Evolutionary conservation across 1,140 invertebrate genomes (phyloP), one percentile per base, ranked within the genome.

Genomic region (Zaprionus camerounensis): DNA sequence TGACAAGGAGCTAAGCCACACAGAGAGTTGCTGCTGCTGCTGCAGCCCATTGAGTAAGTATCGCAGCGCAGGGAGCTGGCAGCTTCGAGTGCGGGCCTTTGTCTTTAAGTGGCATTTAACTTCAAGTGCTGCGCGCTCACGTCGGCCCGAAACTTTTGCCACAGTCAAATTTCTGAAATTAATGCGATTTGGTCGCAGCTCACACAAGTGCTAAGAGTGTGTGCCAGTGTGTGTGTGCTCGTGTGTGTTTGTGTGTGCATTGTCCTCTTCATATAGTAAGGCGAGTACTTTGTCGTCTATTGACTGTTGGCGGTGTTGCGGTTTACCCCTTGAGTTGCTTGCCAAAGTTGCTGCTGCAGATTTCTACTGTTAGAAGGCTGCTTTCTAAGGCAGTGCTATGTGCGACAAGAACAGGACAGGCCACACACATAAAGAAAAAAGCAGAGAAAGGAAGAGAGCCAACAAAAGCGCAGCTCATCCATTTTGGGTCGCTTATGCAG

Each of bases 101-200:
- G 81, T 90, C 79, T 90, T 88, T 82, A 88, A 90, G 87, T 90
- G 85, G 78, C 79, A 61, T 80, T 88, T 88, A 90, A 77, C 78
- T 90, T 91, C 71, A 82, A 90, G 85, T 90, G 86, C 63, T 68
- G 44, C 51, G 67, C 31, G 66, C 71, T 61, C 66, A 78, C 56
- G 71, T 34, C 70, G 67, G 64, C 57, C 69, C 26, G 24, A 82
- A 91, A 90, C 76, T 91, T 88, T 90, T 81, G 67, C 76, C 79
- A 51, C 46, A 82, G 78, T 85, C 79, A 91, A 90, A 90, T 90
- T 90, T 90, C 82, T 78, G 49, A 90, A 90, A 90, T 90, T 90
- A 90, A 90, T 90, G 82, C 81, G 85, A 90, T 90, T 90, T 83
- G 73, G 68, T 34, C 62, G 44, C 41, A 51, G 31, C 31, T 51